A percentile compares a stretch with the other conserved stretches of the same genome.
Conservation (phyloP, 2,797 vertebrate species). For the Rhinichthys osculus region DNA sequence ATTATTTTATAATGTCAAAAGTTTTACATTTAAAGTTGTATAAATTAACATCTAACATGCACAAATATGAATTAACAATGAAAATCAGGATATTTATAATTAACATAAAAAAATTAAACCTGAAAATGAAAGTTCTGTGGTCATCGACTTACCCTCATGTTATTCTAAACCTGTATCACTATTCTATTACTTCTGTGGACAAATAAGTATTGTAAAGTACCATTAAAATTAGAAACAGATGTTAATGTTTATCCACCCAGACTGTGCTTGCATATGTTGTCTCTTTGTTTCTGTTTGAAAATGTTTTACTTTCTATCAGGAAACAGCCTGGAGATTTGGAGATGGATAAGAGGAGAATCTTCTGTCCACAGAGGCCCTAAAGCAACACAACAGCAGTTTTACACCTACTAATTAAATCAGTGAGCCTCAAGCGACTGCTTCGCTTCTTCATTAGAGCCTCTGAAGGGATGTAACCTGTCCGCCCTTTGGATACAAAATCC, state of each 20-base stretch:
- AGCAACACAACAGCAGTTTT: conserved; percentile 53
- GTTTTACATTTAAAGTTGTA: neutral
- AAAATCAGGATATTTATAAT: conserved; percentile 9
- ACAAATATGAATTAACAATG: neutral
- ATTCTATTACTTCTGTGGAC: neutral
- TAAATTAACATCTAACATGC: neutral
- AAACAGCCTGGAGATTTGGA: conserved; percentile 48
- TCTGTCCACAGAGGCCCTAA: conserved; percentile 28
- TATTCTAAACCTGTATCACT: neutral
- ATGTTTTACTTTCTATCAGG: conserved; percentile 27
- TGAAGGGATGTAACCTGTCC: conserved; percentile 28
- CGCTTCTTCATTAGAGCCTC: conserved; percentile 44
- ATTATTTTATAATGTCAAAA: neutral
- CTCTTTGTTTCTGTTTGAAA: conserved; percentile 34
- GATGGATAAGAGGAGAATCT: conserved; percentile 37
- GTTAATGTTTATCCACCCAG: conserved; percentile 27
- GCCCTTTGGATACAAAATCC: conserved; percentile 38
- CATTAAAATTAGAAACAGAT: conserved; percentile 10
- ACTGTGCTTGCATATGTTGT: conserved; percentile 33
- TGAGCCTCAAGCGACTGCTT: conserved; percentile 41
- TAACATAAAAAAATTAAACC: neutral
- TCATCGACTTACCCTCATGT: neutral
- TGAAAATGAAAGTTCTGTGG: neutral
- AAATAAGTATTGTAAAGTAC: neutral
- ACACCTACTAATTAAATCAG: conserved; percentile 51